A percentile compares a stretch with the other conserved stretches of the same genome.
These are phyloP conservation scores for Drosophila insularis DNA, from an alignment of 1,140 invertebrate species.

Conservation along the genomic window DNA sequence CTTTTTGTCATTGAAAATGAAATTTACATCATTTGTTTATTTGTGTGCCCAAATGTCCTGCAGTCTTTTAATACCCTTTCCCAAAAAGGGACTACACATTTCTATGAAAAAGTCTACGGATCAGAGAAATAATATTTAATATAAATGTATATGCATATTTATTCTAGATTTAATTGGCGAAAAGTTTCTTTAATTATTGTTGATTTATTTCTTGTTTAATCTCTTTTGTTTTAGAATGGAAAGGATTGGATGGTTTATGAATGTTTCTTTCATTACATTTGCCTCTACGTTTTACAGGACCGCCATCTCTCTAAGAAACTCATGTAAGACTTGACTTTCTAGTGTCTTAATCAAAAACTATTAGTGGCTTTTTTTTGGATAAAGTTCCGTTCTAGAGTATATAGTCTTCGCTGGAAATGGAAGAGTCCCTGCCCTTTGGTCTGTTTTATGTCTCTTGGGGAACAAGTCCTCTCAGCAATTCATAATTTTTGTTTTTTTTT, in stretches of 20 bases:
- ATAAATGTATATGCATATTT: too few species aligned
- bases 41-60: constrained; percentile 73
- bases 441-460: constrained; percentile 50
- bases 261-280: too few species aligned
- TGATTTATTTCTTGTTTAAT: too few species aligned
- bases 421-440: constrained; percentile 5
- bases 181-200: too few species aligned
- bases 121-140: too few species aligned
- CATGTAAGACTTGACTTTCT: too few species aligned
- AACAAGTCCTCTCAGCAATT: constrained; percentile 59
- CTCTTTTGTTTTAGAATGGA: too few species aligned
- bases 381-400: not conserved
- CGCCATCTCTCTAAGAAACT: too few species aligned
- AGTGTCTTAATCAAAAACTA: too few species aligned
- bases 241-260: too few species aligned
- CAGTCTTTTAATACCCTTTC: constrained; percentile 2
- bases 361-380: not conserved
- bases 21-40: constrained; percentile 81
- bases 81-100: not conserved
- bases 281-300: too few species aligned
- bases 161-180: too few species aligned
- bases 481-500: constrained; percentile 56
- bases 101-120: not conserved
- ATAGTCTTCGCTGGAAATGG: not conserved
- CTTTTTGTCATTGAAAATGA: constrained; percentile 58